These are phyloP conservation scores for Chaunax sp. DNA, from an alignment of 2,797 vertebrate species.

Conservation along the genomic window DNA sequence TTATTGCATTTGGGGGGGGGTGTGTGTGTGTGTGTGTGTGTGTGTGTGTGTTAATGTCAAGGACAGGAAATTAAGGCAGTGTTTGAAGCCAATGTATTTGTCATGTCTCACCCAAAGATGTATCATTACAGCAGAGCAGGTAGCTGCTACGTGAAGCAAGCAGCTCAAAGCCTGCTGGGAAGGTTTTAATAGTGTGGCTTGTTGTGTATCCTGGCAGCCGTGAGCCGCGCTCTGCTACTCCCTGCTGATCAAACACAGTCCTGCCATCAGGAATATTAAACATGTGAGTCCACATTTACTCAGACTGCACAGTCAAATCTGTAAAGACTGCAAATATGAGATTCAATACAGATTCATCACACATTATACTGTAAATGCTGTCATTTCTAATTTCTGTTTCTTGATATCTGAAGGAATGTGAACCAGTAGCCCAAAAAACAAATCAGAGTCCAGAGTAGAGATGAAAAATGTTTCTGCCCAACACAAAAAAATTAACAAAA, in stretches of 20 bases:
- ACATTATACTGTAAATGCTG: slow-evolving; percentile 11
- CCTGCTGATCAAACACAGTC: slow-evolving; percentile 65
- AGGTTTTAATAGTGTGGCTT: slow-evolving; percentile 37
- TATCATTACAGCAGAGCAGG: slow-evolving; percentile 48
- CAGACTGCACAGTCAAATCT: slow-evolving; percentile 37
- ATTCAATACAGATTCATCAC: slow-evolving; percentile 45
- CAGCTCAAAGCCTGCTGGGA: slow-evolving; percentile 47
- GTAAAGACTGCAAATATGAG: slow-evolving; percentile 48
- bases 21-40: slow-evolving; percentile 31
- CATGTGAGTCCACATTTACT: slow-evolving; percentile 54
- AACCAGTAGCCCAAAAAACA: slow-evolving; percentile 12
- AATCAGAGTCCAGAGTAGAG: slow-evolving; percentile 11
- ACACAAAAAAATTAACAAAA: slow-evolving; percentile 31
- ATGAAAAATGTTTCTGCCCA: slow-evolving; percentile 7
- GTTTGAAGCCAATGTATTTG: slow-evolving; percentile 72
- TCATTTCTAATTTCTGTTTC: slow-evolving; percentile 26
- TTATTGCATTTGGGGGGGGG: slow-evolving; percentile 63
- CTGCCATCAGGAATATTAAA: slow-evolving; percentile 62
- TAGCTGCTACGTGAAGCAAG: slow-evolving; percentile 36
- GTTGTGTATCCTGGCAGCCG: slow-evolving; percentile 28
- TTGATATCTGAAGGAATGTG: slow-evolving; percentile 36
- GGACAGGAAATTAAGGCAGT: slow-evolving; percentile 76
- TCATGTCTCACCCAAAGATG: slow-evolving; percentile 59
- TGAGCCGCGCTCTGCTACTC: slow-evolving; percentile 34
- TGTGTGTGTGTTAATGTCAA: slow-evolving; percentile 55